Base-by-base conservation (phyloP, 2,113 vertebrate species). In the Pitta sordida region DNA sequence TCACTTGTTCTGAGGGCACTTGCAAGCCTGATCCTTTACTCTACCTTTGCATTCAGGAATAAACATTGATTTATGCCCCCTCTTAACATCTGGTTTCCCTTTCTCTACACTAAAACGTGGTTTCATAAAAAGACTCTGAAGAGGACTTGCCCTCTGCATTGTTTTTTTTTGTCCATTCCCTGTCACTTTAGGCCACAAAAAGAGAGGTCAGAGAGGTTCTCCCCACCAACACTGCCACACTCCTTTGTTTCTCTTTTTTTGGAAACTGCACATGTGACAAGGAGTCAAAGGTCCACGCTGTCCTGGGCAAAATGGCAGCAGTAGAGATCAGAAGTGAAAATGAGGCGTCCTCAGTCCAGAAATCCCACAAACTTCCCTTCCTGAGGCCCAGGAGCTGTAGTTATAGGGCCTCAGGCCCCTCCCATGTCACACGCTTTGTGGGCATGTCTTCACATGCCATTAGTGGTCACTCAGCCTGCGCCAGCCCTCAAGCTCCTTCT, bases 171-270 rank as follows among this genome's bases (percentile, higher is more conserved):
- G 30, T 30, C 10, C 5, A 4, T 86, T 80, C 11, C 23, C 24
- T 19, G 12, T 55, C 73, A 55, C 7, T 74, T 59, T 22, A 82
- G 16, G 21, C 53, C 36, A 52, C 10, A 53, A 30, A 68, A 81
- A 20, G 43, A n/a, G 2, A 34, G 5, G 12, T 37, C 15, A 59
- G 43, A 74, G 34, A 6, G 4, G 32, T 51, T 20, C 15, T n/a
- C 8, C 3, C 4, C 23, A 30, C 11, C 27, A 30, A 30, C 8
- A 11, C 3, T 3, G 1, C 7, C 22, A n/a, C 5, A 10, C 7
- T 2, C 2, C 0, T 2, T 34, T 34, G 11, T 55, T 43, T 53
- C 15, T 52, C 1, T 51, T 86, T 3, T 84, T 69, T 65, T 8
- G 1, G 15, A 83, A 87, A 53, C 9, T 6, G 10, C 6, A 34